Base-by-base conservation (phyloP, 2,797 vertebrate genomes). In the Acipenser ruthenus region DNA sequence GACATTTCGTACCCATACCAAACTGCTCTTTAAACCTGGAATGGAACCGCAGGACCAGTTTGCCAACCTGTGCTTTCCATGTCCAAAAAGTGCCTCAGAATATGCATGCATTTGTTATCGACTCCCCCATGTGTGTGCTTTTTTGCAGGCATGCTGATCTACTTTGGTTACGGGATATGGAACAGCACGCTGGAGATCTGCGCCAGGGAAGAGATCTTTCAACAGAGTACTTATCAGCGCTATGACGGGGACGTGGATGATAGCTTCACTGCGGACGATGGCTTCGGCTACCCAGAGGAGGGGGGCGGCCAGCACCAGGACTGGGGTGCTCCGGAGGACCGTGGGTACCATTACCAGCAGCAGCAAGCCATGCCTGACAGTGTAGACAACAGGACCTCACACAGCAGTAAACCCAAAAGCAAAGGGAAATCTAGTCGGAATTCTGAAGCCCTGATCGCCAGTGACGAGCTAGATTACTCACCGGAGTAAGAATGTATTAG, bases 111-210 rank as follows among this genome's bases (percentile, higher is more conserved):
- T 37, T 37, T 37, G 37, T 37, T 37, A 37, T 37, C 4, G 5
- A 37, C 37, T 37, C 37, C 37, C 37, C 37, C 5, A 37, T 37
- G 37, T 37, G 37, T 37, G 37, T 73, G 8, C 2, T 66, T 0
- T 0, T 49, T 67, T 49, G 0, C 79, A 99, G 96, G 96, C 71
- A 74, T 98, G 75, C 75, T 99, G 77, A 98, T 97, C 83, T 99
- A 99, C 69, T 89, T 87, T 15, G 91, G 93, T 63, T 99, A 98
- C 0, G 95, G 96, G 49, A 91, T 98, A 78, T 96, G 96, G 95
- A 93, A 99, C 88, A 99, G 96, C 85, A 92, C 91, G 0, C 82
- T 99, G 83, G 96, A 99, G 83, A 90, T 95, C 70, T 89, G 88
- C 0, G 92, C 93, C 65, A 84, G 88, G 1, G 91, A 96, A 68